Base-by-base conservation (phyloP, 2,888 invertebrate genomes). In the Pterobdella sp. region DNA sequence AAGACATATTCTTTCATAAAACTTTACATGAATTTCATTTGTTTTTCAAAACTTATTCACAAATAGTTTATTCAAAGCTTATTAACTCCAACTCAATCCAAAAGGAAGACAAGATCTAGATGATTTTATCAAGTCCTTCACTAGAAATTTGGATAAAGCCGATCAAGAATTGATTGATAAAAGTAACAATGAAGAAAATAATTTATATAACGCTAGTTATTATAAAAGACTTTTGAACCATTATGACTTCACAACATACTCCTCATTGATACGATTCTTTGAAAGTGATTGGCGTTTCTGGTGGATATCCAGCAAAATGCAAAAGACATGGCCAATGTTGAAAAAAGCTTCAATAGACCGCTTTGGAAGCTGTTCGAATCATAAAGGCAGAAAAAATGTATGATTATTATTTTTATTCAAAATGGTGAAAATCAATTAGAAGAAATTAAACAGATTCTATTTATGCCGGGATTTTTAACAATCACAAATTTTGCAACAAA, bases 401-500 rank as follows among this genome's bases (percentile, higher is more conserved):
- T 4, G 2, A 7, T 34, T 32, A 31, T 65, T n/a, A 31, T 22
- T 65, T 49, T 49, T 18, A 49, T 18, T 49, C n/a, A 49, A 18
- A 49, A 49, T 18, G n/a, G n/a, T 49, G n/a, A n/a, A n/a, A n/a
- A n/a, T n/a, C n/a, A 18, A 49, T 49, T 18, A 49, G 14, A 18
- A 49, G 18, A 1, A 18, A n/a, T 67, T 1, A 36, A 26, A 29
- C 68, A 75, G 75, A 69, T 75, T 22, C 34, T 74, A 35, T 49
- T 75, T 26, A 37, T 74, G 18, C 74, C 75, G 0, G 75, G 75
- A 14, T 56, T 75, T 1, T 34, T 75, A 31, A 32, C 22, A 37
- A 34, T 74, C 10, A 75, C 75, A 29, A 70, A 75, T 34, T 74
- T 73, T 66, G 75, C 74, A 2, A 36, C 29, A 26, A 60, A 64